These are phyloP conservation scores for Bombus soroeensis DNA, from an alignment of 1,140 invertebrate genomes.

Conservation along the genomic window DNA sequence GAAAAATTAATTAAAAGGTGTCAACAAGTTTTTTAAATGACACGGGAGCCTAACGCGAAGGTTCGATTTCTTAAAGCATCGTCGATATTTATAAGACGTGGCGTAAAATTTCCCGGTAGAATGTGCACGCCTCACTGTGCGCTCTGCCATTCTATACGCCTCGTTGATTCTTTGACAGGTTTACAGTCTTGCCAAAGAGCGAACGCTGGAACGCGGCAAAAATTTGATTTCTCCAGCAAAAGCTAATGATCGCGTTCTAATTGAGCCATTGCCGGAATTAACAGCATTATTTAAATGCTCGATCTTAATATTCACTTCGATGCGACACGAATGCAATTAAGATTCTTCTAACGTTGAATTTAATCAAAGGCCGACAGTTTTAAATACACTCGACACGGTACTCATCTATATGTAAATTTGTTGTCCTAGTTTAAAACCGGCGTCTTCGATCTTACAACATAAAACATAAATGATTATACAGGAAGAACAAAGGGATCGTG, in stretches of 20 bases:
- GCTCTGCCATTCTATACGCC: slow-evolving; percentile 15
- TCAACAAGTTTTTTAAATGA: not conserved
- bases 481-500: slow-evolving; percentile 1
- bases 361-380: not conserved
- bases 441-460: not conserved
- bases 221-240: not conserved
- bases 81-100: slow-evolving; percentile 18
- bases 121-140: not conserved
- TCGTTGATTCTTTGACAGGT: slow-evolving; percentile 22
- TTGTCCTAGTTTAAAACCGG: not conserved
- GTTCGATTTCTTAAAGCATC: not conserved
- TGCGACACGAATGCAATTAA: not conserved
- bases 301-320: not conserved
- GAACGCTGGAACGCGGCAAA: not conserved
- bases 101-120: slow-evolving; percentile 17
- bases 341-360: not conserved
- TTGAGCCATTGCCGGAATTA: slow-evolving; percentile 21
- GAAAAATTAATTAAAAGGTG: too few species aligned
- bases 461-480: not conserved
- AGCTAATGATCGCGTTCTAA: not conserved
- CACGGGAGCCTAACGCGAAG: too few species aligned
- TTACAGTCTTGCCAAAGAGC: not conserved
- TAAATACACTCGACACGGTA: not conserved
- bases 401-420: not conserved
- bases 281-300: not conserved